Base-by-base conservation (phyloP, 1,140 invertebrate species). In the Adoxophyes honmai region DNA sequence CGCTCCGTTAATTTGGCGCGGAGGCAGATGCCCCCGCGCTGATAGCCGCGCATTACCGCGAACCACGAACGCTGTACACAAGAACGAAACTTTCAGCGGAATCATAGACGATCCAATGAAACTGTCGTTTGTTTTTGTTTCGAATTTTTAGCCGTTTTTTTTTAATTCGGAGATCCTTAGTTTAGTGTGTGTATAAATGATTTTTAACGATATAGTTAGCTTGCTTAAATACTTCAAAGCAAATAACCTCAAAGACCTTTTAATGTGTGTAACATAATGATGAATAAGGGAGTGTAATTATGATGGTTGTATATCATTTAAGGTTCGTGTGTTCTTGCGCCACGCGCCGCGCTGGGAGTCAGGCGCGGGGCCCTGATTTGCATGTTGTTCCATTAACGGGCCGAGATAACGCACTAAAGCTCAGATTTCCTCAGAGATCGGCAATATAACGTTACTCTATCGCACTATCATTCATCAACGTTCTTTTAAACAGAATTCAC, bases 1-100 rank as follows among this genome's bases (percentile, higher is more conserved):
- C 77, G 72, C 75, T 58, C 70, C 73, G 82, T 79, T 81, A 77
- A 81, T 75, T 81, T 78, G 75, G 78, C 74, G 72, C 69, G 60
- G 68, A 83, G 71, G 80, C 82, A 76, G 77, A 83, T 80, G 75
- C 71, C 78, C 70, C 65, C 60, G 52, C 59, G 44, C 42, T 52
- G 64, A 70, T 70, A 66, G 55, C 52, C 16, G 48, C 38, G 56
- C 61, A 58, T 59, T 61, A 62, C 62, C 44, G 55, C 57, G 44
- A 64, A 53, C 33, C 3, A 53, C 52, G 34, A 53, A 53, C 15
- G 9, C 34, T 8, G n/a, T 11, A 11, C 15, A n/a, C 52, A 53
- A 36, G 16, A 1, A 8, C 15, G 3, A 53, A 35, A 10, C 33
- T 53, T 15, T 16, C 16, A 16, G 35, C 35, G 52, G n/a, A 21